These are phyloP conservation scores for Antennarius maculatus DNA, from an alignment of 2,797 vertebrate species.

Conservation along the genomic window DNA sequence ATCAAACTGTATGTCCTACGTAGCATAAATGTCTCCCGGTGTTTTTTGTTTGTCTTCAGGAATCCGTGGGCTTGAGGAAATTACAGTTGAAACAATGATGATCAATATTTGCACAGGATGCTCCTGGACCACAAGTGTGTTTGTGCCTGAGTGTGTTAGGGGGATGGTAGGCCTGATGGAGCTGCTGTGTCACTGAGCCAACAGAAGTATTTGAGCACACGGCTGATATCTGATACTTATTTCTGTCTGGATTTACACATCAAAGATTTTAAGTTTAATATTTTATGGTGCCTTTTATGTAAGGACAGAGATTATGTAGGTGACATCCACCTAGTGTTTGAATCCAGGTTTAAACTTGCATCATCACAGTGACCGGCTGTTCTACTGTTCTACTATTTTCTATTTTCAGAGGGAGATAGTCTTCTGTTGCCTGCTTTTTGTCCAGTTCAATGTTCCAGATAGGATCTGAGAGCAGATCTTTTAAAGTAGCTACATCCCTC, in stretches of 20 bases:
- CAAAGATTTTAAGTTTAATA: too few species aligned
- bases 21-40: conserved; percentile 11
- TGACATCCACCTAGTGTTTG: not conserved
- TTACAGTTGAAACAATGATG: conserved; percentile 27
- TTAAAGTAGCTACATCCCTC: conserved; percentile 36
- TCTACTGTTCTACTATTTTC: not conserved
- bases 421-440: conserved; percentile 33
- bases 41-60: conserved; percentile 32
- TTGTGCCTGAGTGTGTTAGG: conserved; percentile 13
- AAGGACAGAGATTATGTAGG: too few species aligned
- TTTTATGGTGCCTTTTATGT: too few species aligned
- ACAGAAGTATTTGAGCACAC: conserved; percentile 45
- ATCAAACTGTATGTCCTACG: conserved; percentile 15
- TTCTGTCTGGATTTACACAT: too few species aligned
- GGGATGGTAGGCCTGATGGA: conserved; percentile 49
- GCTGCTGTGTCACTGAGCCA: conserved; percentile 64
- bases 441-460: conserved; percentile 17
- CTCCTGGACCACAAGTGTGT: conserved; percentile 12
- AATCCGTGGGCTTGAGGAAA: conserved; percentile 16
- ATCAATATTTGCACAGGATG: conserved; percentile 62
- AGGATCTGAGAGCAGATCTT: conserved; percentile 30
- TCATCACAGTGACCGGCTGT: not conserved
- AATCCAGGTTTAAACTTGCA: conserved; percentile 1
- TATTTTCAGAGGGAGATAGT: conserved; percentile 4
- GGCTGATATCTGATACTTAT: not conserved